Percentiles rank a stretch among this genome's conserved stretches.
Conservation (phyloP, 2,888 invertebrate species). For the Parascotia fuliginaria region DNA sequence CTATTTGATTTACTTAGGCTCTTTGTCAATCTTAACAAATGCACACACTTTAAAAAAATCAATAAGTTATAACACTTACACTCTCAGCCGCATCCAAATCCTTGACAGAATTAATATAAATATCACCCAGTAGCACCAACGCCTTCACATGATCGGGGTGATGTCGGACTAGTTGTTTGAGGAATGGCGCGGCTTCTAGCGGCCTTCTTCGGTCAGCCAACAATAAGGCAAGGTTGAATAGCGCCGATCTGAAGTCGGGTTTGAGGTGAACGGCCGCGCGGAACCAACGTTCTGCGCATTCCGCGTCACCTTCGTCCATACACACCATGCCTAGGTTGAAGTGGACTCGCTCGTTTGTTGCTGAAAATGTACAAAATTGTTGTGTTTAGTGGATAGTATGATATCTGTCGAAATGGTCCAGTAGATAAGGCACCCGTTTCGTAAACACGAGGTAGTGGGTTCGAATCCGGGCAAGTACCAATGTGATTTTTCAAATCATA, state of each 20-base stretch:
- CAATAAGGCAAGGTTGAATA: constrained; percentile 96
- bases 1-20: no score
- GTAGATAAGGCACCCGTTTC: no score
- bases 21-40: no score
- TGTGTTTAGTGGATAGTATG: no score
- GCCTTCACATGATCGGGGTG: constrained; percentile 98
- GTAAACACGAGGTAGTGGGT: no score
- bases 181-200: constrained; percentile 95
- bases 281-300: constrained; percentile 96
- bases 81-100: constrained; percentile 97
- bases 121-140: constrained; percentile 96
- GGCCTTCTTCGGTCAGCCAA: constrained; percentile 95
- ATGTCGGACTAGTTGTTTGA: constrained; percentile 95
- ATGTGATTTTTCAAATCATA: no score
- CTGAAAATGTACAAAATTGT: no score
- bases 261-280: constrained; percentile 94
- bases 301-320: constrained; percentile 96
- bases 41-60: background rate
- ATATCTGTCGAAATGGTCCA: no score
- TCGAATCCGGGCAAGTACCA: no score
- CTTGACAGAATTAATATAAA: constrained; percentile 97
- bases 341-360: constrained; percentile 95
- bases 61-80: constrained; percentile 87
- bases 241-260: constrained; percentile 95
- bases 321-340: constrained; percentile 98